These are phyloP conservation scores for Philonicus albiceps DNA, from an alignment of 2,888 invertebrate species.

Conservation along the genomic window DNA sequence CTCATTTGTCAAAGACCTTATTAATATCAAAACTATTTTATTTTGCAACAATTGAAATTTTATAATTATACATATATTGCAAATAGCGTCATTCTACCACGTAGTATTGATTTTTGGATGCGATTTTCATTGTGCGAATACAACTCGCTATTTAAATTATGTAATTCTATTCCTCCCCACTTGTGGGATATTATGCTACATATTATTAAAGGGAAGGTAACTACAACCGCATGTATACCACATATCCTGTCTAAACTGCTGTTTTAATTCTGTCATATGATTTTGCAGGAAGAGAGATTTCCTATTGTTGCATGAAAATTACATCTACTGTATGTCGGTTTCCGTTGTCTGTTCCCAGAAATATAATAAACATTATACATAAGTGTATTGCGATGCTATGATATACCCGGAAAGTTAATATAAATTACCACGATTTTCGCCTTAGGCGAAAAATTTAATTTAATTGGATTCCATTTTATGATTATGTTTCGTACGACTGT, in stretches of 20 bases:
- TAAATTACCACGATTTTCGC: background rate
- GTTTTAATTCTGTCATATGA: background rate
- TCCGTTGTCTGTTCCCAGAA: background rate
- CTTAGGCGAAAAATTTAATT: background rate
- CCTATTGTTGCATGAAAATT: background rate
- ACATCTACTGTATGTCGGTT: background rate
- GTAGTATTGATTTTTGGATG: too few species aligned
- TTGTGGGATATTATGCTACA: background rate
- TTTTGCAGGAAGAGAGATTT: background rate
- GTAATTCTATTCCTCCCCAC: background rate
- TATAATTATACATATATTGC: too few species aligned
- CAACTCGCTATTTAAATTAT: background rate
- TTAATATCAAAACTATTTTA: too few species aligned
- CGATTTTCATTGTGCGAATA: too few species aligned
- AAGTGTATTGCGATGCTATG: background rate
- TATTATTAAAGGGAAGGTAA: background rate
- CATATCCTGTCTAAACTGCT: background rate
- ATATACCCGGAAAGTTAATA: background rate
- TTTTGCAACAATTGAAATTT: too few species aligned
- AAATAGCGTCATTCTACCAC: too few species aligned
- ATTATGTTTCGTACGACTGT: background rate
- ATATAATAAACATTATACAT: background rate
- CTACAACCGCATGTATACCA: background rate
- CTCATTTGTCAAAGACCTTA: too few species aligned
- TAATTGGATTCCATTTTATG: background rate